Conservation (phyloP, 2,888 invertebrate genomes). For the Lithophane semibrunnea region DNA sequence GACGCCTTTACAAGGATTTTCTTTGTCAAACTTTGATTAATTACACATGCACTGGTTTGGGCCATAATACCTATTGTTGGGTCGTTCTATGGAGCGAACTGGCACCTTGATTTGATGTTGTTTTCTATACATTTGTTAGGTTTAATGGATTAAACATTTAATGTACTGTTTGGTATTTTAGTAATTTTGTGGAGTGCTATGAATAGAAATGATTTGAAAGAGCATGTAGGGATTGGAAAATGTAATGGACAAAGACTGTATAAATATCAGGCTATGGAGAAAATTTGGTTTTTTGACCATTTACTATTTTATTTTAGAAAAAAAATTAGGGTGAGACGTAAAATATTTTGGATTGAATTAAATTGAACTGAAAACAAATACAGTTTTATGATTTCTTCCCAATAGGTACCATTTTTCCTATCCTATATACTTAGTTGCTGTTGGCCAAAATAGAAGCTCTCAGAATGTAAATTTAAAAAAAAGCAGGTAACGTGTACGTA, state of each 20-base stretch:
- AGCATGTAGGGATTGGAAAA: not conserved
- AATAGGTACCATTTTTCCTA: not conserved
- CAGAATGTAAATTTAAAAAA: not conserved
- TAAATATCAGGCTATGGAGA: not conserved
- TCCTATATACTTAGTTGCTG: not conserved
- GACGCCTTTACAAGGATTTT: conserved; percentile 48
- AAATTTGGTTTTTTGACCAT: not conserved
- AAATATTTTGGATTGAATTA: not conserved
- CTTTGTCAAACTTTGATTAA: conserved; percentile 66
- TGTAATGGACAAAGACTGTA: not conserved
- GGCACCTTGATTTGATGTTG: conserved; percentile 49
- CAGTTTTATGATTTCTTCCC: not conserved
- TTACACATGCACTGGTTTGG: conserved; percentile 23
- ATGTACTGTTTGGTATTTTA: not conserved
- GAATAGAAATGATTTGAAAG: not conserved
- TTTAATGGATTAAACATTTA: conserved; percentile 16
- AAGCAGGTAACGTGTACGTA: conserved; percentile 13
- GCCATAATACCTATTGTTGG: conserved; percentile 45
- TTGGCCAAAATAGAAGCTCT: not conserved
- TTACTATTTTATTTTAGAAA: not conserved
- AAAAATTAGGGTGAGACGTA: too few species aligned
- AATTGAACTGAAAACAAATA: not conserved
- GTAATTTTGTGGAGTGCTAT: not conserved
- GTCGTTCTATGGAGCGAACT: conserved; percentile 52
- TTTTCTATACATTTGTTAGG: conserved; percentile 23